Base-by-base conservation (phyloP, 35 echinoderm and acorn worm species). In the Lytechinus variegatus region DNA sequence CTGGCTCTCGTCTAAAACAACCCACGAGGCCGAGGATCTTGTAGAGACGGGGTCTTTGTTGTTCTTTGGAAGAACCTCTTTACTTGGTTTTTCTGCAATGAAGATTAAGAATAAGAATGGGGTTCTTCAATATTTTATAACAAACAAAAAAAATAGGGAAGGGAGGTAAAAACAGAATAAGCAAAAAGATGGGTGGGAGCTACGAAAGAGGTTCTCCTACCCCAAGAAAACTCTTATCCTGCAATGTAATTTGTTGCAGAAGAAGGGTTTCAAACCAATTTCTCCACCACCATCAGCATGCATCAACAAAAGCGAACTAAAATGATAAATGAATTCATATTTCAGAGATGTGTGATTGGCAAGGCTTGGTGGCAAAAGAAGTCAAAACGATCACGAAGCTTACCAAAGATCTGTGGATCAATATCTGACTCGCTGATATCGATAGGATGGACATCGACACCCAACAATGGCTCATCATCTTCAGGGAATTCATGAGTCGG, bases 401-500 rank as follows among this genome's bases (percentile, higher is more conserved):
- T 79, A 79, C 66, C 66, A 79, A 24, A 19, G 4, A 79, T n/a
- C 66, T 79, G 88, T 10, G 29, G 28, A 27, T 24, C 52, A 27
- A 93, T 57, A 93, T 93, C 92, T 53, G 29, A 93, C 3, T 93
- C 92, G 24, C 53, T 93, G 52, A 28, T 27, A 93, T 93, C 92
- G n/a, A 93, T 56, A 3, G 92, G 92, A 33, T 56, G 8, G 52
- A 93, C 53, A 54, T 93, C 92, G 1, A 93, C 28, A 55, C 55
- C 92, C 8, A 55, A 16, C 88, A 13, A 44, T 90, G n/a, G 52
- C 92, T 93, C 92, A 13, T 93, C 92, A 10, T 93, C 92, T 10
- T 93, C 92, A 10, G 92, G 92, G 28, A 93, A 93, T 24, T 93
- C 92, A 12, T 93, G 92, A 13, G 92, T 93, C 52, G 92, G 92